phyloP scores from a whole-genome alignment of 2,888 invertebrate species.

The Agrotis exclamationis region DNA sequence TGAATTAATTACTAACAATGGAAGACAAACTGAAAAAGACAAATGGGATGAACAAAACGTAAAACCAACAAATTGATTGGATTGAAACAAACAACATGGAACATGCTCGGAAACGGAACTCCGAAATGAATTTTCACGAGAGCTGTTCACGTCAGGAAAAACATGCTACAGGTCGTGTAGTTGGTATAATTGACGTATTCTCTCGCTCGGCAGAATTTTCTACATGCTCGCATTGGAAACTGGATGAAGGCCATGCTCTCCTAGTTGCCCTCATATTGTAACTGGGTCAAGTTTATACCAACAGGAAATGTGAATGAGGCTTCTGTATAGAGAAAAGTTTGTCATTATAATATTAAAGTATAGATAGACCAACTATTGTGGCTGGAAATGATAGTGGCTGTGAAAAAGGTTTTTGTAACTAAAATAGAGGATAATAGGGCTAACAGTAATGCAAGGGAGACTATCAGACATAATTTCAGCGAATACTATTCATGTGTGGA shows the following conservation, averaged over 20 bases:
- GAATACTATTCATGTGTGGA: not conserved
- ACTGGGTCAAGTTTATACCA: conserved; percentile 76
- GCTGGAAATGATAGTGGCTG: not conserved
- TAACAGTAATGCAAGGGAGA: not conserved
- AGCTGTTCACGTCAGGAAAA: conserved; percentile 44
- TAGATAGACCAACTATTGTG: conserved; percentile 6
- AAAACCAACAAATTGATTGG: conserved; percentile 46
- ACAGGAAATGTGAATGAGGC: conserved; percentile 57
- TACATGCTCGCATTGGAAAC: conserved; percentile 71
- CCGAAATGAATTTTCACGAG: conserved; percentile 51
- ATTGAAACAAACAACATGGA: conserved; percentile 48
- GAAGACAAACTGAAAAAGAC: not conserved
- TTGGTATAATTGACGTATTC: conserved; percentile 68
- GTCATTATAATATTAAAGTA: not conserved
- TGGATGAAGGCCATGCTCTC: conserved; percentile 73
- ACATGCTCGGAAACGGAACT: conserved; percentile 38
- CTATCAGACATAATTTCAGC: not conserved
- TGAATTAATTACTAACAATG: not conserved
- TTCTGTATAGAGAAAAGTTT: conserved; percentile 18
- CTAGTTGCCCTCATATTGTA: conserved; percentile 68
- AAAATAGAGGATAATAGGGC: not conserved
- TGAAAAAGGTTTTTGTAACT: conserved; percentile 1
- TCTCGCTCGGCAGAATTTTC: conserved; percentile 70
- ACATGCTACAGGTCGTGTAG: conserved; percentile 54
- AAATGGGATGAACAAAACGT: conserved; percentile 19